A percentile compares a stretch with the other conserved stretches of the same genome.
These are phyloP conservation scores for Luperina nickerlii DNA, from an alignment of 2,888 invertebrate genomes.

Conservation along the genomic window DNA sequence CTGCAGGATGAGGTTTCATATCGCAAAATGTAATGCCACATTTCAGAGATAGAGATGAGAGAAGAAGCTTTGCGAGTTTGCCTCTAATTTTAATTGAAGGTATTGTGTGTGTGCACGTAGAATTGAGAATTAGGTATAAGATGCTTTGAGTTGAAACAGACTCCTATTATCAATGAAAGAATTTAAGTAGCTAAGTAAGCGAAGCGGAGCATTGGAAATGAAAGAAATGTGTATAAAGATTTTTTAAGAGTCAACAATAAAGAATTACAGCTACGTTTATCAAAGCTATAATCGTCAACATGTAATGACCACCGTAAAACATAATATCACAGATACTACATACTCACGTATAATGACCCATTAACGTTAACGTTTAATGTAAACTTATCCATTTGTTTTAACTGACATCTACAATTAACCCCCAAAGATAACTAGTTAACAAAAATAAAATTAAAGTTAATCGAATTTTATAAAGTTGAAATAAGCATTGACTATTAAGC, in stretches of 20 bases:
- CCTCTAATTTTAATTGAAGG: neutral
- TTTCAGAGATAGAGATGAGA: neutral
- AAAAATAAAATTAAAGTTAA: slow-evolving; percentile 46
- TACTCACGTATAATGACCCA: slow-evolving; percentile 19
- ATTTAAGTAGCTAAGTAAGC: neutral
- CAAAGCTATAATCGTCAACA: slow-evolving; percentile 18
- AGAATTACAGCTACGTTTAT: slow-evolving; percentile 25
- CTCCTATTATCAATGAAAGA: neutral
- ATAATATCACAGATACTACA: slow-evolving; percentile 14
- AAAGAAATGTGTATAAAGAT: neutral
- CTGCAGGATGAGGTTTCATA: neutral
- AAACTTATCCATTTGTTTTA: slow-evolving; percentile 24
- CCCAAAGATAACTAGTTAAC: slow-evolving; percentile 33
- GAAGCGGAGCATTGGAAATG: neutral
- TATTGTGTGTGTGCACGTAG: neutral
- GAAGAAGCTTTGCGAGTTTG: neutral
- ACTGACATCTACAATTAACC: slow-evolving; percentile 36
- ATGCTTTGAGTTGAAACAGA: no score
- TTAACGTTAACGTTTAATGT: slow-evolving; percentile 15
- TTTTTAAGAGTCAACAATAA: neutral
- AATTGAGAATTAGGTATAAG: no score
- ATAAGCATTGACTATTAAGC: slow-evolving; percentile 44
- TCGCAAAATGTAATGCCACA: no score
- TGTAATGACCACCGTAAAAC: slow-evolving; percentile 18
- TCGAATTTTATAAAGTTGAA: slow-evolving; percentile 56